Evolutionary conservation across 2,888 invertebrate species (phyloP).

Genomic region (Physocephala rufipes): DNA sequence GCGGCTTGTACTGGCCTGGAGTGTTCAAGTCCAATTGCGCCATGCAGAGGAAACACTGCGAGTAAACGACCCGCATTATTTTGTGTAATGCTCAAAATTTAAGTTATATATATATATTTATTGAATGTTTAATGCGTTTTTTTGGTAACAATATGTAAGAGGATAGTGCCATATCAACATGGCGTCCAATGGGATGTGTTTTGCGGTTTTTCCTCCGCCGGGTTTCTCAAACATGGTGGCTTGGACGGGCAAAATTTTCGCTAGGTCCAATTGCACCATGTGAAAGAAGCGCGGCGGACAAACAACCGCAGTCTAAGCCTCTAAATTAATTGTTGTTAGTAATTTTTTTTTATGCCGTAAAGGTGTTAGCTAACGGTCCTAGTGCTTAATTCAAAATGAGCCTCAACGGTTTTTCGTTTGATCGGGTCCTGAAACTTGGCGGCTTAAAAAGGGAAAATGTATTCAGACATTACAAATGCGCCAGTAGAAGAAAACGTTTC

Average conservation of each 20-base stretch:
- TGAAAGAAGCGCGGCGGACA: background rate
- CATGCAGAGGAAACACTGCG: too few species aligned
- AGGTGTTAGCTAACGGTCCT: background rate
- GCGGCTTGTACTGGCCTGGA: too few species aligned
- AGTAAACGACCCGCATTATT: too few species aligned
- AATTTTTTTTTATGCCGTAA: background rate
- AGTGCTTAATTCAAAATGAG: background rate
- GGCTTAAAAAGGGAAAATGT: slow-evolving; percentile 9
- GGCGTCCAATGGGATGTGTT: background rate
- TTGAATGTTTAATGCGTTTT: too few species aligned
- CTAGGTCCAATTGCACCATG: too few species aligned
- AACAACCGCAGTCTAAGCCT: background rate
- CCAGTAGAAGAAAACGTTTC: background rate
- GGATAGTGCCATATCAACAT: slow-evolving; percentile 6
- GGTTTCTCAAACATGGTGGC: too few species aligned
- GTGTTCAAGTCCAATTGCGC: too few species aligned
- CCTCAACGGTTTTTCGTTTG: background rate
- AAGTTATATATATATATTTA: too few species aligned
- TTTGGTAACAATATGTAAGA: too few species aligned
- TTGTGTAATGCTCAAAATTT: too few species aligned
- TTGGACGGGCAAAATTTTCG: too few species aligned
- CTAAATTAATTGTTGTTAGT: background rate
- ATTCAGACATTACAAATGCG: background rate
- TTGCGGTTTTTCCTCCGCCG: too few species aligned
- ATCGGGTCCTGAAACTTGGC: background rate